These are phyloP conservation scores for Chionoecetes opilio DNA, from an alignment of 1,140 invertebrate species.

Conservation along the genomic window DNA sequence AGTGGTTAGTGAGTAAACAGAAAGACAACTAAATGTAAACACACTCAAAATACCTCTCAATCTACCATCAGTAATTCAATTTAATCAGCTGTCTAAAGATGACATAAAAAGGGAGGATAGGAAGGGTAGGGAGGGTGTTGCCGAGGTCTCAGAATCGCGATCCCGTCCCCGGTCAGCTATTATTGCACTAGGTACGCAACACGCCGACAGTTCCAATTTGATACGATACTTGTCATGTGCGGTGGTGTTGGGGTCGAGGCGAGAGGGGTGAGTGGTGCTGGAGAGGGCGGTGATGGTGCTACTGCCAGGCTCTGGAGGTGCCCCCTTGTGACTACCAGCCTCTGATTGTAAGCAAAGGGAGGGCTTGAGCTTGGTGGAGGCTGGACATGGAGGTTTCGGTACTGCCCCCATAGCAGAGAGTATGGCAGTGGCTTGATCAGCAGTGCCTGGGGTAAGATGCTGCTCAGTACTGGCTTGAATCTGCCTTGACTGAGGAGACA, in stretches of 20 bases:
- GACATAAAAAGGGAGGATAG: too few relatives aligned
- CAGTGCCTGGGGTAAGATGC: neutral
- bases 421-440: neutral
- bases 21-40: neutral
- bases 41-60: conserved; percentile 69
- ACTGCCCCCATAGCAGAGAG: conserved; percentile 42
- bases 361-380: conserved; percentile 45
- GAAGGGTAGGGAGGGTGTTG: conserved; percentile 67
- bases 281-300: conserved; percentile 39
- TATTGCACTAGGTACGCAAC: conserved; percentile 73
- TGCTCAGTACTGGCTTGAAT: neutral
- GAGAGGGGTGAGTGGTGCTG: conserved; percentile 55
- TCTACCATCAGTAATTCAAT: conserved; percentile 66
- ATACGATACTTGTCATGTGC: conserved; percentile 74
- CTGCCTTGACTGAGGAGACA: neutral
- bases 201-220: conserved; percentile 71
- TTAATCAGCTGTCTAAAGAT: conserved; percentile 66
- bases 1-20: neutral
- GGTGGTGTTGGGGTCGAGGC: conserved; percentile 52
- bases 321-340: neutral
- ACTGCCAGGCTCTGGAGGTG: neutral
- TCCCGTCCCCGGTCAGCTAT: conserved; percentile 68
- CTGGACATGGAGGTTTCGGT: conserved; percentile 56
- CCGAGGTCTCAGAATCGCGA: conserved; percentile 72
- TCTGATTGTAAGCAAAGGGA: neutral